Evolutionary conservation across 2,113 vertebrate genomes (phyloP).

Genomic region (Cariama cristata): DNA sequence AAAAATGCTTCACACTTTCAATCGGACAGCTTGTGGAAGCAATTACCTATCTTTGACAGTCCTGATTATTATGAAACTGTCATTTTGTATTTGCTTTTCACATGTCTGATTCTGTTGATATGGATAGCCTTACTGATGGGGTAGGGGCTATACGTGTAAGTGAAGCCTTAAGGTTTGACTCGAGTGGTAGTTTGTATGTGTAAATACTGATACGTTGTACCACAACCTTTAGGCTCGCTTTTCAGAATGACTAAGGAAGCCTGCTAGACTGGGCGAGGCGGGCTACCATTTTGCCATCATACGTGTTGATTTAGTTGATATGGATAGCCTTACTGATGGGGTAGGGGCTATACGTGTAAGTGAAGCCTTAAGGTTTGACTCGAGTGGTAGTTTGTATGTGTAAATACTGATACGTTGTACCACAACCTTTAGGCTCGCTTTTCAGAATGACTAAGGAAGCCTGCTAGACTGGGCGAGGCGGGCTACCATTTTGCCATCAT

Average conservation of each 20-base stretch:
- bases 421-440: neutral
- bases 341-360: neutral
- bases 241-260: neutral
- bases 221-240: neutral
- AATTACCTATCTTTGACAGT: neutral
- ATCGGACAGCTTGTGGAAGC: neutral
- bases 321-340: neutral
- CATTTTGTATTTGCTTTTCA: neutral
- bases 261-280: too few species aligned
- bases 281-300: neutral
- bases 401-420: neutral
- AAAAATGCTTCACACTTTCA: neutral
- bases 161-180: neutral
- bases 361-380: neutral
- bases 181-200: neutral
- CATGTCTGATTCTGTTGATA: neutral
- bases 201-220: neutral
- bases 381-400: neutral
- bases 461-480: too few species aligned
- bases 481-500: neutral
- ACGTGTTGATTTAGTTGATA: neutral
- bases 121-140: neutral
- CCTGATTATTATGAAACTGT: neutral
- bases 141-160: neutral
- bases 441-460: neutral